Percentiles rank a stretch among this genome's conserved stretches.
Conservation (phyloP, 2,888 invertebrate genomes). For the Acheta domesticus region DNA sequence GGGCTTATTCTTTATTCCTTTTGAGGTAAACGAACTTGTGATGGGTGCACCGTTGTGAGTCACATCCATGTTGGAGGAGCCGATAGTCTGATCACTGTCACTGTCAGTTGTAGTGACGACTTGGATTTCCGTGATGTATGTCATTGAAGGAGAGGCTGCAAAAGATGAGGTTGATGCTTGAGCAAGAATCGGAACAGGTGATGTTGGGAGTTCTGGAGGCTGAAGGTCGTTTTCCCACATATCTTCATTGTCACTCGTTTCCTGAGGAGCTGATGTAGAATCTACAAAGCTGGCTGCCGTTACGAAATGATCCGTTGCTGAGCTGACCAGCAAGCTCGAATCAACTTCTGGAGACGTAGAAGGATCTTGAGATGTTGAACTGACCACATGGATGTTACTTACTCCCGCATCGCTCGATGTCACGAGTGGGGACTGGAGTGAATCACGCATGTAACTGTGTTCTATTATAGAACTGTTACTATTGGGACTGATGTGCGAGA, state of each 20-base stretch:
- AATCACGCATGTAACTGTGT: background rate
- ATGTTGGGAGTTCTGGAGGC: constrained; percentile 48
- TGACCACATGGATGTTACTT: constrained; percentile 28
- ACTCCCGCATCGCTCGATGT: constrained; percentile 31
- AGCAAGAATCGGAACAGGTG: constrained; percentile 44
- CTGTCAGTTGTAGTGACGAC: constrained; percentile 50
- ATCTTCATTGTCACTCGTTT: constrained; percentile 32
- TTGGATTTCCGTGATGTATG: constrained; percentile 72
- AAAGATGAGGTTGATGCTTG: constrained; percentile 37
- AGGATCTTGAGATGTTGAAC: constrained; percentile 29
- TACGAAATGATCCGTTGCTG: constrained; percentile 33
- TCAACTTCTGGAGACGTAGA: constrained; percentile 12
- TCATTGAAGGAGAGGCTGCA: constrained; percentile 48
- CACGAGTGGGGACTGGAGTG: constrained; percentile 34
- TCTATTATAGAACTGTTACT: constrained; percentile 11
- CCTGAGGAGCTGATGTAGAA: constrained; percentile 30
- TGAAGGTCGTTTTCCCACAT: constrained; percentile 40
- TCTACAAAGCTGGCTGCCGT: constrained; percentile 33
- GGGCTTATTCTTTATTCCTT: background rate
- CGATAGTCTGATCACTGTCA: background rate
- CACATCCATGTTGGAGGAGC: constrained; percentile 21
- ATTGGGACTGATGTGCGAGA: background rate
- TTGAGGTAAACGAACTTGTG: background rate
- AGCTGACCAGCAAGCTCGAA: constrained; percentile 25
- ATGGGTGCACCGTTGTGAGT: background rate